These are phyloP conservation scores for Caenorhabditis sp. DNA, from an alignment of 2,888 invertebrate genomes.

Conservation along the genomic window DNA sequence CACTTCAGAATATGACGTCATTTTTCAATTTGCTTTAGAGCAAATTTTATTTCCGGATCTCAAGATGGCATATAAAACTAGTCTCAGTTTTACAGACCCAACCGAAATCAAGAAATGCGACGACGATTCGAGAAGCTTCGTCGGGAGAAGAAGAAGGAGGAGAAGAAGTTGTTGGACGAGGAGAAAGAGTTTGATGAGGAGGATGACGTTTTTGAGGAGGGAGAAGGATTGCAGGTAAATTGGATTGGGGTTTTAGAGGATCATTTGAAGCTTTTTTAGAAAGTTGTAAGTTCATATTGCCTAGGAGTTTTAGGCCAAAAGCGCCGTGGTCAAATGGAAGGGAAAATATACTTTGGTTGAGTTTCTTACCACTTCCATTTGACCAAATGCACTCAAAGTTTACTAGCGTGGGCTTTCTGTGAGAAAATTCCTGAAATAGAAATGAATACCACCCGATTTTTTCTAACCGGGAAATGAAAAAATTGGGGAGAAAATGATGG, in stretches of 20 bases:
- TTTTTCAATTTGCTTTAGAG: conserved; percentile 14
- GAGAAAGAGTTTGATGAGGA: conserved; percentile 42
- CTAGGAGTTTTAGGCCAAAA: too few species aligned
- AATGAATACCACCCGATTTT: too few species aligned
- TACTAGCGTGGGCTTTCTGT: too few species aligned
- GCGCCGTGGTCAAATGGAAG: too few species aligned
- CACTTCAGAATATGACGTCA: conserved; percentile 16
- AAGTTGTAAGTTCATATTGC: background rate
- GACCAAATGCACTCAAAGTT: too few species aligned
- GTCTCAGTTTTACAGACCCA: conserved; percentile 24
- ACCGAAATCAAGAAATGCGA: conserved; percentile 41
- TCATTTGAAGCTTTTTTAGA: too few species aligned
- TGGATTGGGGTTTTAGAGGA: too few species aligned
- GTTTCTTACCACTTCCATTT: too few species aligned
- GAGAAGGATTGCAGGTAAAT: conserved; percentile 37
- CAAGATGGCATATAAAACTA: background rate
- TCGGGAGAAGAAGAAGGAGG: conserved; percentile 52
- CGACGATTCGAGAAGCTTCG: conserved; percentile 52
- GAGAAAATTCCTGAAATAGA: too few species aligned
- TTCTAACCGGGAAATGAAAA: background rate
- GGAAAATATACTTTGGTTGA: too few species aligned
- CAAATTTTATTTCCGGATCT: background rate
- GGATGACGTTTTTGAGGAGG: conserved; percentile 54
- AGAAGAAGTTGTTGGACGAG: conserved; percentile 32
- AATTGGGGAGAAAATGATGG: conserved; percentile 19